phyloP scores from a whole-genome alignment of 2,888 invertebrate species.

The Neocrepidodera transversa region DNA sequence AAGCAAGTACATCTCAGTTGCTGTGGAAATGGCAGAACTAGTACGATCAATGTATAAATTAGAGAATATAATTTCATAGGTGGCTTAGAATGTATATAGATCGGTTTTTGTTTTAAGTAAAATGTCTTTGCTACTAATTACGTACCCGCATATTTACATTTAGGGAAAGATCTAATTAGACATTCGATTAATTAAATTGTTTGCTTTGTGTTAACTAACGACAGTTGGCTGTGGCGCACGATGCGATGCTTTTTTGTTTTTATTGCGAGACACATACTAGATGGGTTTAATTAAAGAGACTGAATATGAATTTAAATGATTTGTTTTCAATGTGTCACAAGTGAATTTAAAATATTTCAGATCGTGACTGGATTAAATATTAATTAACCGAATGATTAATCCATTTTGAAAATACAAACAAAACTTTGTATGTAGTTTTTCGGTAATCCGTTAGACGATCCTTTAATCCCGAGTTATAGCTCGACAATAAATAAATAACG shows the following conservation, averaged over 20 bases:
- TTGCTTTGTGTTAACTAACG: slow-evolving; percentile 3
- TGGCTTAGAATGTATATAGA: background rate
- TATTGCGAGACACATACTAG: background rate
- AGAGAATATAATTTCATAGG: background rate
- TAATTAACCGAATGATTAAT: too few species aligned
- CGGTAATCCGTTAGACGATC: background rate
- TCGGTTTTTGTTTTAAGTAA: background rate
- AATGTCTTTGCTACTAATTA: background rate
- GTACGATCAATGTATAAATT: background rate
- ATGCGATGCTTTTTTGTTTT: background rate
- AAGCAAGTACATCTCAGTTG: slow-evolving; percentile 26
- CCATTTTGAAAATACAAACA: too few species aligned
- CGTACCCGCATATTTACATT: slow-evolving; percentile 7
- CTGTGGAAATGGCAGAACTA: slow-evolving; percentile 15
- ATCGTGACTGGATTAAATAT: too few species aligned
- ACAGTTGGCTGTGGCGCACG: slow-evolving; percentile 7
- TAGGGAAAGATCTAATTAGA: slow-evolving; percentile 6
- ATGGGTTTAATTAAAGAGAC: too few species aligned
- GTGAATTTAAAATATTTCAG: too few species aligned
- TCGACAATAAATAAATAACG: slow-evolving; percentile 21
- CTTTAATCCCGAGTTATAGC: slow-evolving; percentile 10
- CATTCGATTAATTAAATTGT: slow-evolving; percentile 19
- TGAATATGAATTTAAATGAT: too few species aligned
- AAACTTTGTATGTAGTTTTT: too few species aligned
- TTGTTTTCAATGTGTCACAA: too few species aligned